A percentile compares a stretch with the other conserved stretches of the same genome.
Evolutionary conservation across 1,140 invertebrate genomes (phyloP).

Genomic region (Drosophila albomicans): DNA sequence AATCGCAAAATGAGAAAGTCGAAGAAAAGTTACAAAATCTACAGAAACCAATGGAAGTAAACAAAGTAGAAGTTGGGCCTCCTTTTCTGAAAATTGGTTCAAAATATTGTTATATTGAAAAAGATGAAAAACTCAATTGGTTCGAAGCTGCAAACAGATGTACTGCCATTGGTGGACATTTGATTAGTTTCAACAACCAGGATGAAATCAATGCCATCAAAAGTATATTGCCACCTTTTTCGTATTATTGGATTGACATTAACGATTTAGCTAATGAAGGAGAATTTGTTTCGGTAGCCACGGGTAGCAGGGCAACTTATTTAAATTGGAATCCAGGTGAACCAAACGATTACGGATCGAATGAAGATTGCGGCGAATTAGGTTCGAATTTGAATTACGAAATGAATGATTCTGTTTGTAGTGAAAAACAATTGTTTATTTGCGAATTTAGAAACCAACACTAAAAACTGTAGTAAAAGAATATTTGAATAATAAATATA

Average conservation of each 20-base stretch:
- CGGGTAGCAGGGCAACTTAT: background rate
- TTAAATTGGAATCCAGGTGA: background rate
- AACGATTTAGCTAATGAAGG: constrained; percentile 10
- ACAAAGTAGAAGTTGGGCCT: no score
- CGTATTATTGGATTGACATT: constrained; percentile 24
- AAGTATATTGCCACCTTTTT: background rate
- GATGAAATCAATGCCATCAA: constrained; percentile 4
- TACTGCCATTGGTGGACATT: background rate
- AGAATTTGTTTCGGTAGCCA: constrained; percentile 7
- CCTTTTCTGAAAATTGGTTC: background rate
- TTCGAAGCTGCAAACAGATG: background rate
- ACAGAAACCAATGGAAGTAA: background rate
- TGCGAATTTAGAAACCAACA: constrained; percentile 6
- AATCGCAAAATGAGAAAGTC: background rate
- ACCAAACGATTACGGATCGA: background rate
- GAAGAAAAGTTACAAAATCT: background rate
- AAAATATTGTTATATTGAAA: constrained; percentile 14
- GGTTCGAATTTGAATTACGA: background rate
- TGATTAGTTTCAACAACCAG: background rate
- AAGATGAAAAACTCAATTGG: background rate
- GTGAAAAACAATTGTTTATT: background rate
- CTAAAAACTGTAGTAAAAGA: no score
- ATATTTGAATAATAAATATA: no score
- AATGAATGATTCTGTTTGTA: constrained; percentile 24
- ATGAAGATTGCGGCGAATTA: constrained; percentile 14